Conservation (phyloP, 1,140 invertebrate genomes). For the Nymphalis io region DNA sequence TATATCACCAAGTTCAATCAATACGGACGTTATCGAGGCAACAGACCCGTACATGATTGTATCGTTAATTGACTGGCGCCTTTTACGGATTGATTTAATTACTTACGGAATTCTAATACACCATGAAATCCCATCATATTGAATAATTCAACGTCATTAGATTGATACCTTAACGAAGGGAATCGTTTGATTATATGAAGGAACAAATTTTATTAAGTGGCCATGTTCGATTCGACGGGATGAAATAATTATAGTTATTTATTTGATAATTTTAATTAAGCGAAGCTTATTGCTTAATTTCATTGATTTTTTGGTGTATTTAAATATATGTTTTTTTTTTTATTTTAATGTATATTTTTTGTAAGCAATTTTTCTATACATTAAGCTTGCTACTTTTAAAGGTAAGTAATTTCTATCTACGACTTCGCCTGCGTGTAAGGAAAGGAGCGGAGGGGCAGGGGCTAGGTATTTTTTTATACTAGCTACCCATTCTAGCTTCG, state of each 20-base stretch:
- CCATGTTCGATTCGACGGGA: conserved; percentile 31
- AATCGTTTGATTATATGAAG: conserved; percentile 34
- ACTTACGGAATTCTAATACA: conserved; percentile 33
- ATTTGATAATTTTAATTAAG: conserved; percentile 16
- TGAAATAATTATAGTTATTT: conserved; percentile 18
- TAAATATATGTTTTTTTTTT: neutral
- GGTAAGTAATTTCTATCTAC: no score
- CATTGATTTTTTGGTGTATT: neutral
- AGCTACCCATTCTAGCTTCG: no score
- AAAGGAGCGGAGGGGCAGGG: no score
- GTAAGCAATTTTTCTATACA: no score
- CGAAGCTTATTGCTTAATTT: conserved; percentile 1
- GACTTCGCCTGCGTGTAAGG: no score
- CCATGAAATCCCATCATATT: conserved; percentile 48
- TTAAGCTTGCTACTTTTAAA: no score
- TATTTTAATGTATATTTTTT: neutral
- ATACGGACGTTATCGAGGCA: neutral
- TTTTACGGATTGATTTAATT: conserved; percentile 44
- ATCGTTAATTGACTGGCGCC: conserved; percentile 43
- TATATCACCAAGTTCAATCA: neutral
- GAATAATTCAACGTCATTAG: conserved; percentile 41
- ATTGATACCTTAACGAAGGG: conserved; percentile 40
- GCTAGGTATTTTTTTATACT: no score
- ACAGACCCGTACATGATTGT: neutral
- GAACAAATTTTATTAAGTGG: conserved; percentile 44